Base-by-base conservation (phyloP, 2,797 vertebrate species). In the Argyrosomus regius region DNA sequence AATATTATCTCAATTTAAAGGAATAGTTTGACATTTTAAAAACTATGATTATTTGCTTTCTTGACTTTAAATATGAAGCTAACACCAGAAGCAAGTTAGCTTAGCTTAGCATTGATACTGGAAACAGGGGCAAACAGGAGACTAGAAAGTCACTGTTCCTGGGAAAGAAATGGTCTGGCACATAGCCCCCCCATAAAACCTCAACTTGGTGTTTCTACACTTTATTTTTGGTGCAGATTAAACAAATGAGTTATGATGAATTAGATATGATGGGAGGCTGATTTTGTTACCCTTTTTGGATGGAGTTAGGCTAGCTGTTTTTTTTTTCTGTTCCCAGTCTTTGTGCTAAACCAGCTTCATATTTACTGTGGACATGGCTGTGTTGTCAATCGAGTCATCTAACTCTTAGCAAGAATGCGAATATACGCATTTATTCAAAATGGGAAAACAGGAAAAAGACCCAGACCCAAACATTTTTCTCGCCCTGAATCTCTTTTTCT, bases 261-360 rank as follows among this genome's bases (percentile, higher is more conserved):
- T 45, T 69, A 5, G 24, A 48, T 43, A 6, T 52, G n/a, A 3
- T 49, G 0, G 16, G 22, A 9, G 28, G n/a, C 5, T 2, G 7
- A 50, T 79, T 62, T 45, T 68, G 5, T 26, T 17, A 3, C 4
- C 0, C 45, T 69, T 62, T 62, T 69, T 62, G 22, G 43, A 24
- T 5, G 3, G 16, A 64, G 11, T 35, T 16, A 62, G 18, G 18
- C 24, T 35, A 53, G 49, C 49, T 24, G 13, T 50, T 52, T 35
- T 35, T 35, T n/a, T 8, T 20, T 12, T 5, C 6, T 18, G 9
- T 24, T 62, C 5, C 7, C 35, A 13, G 39, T 46, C 18, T 65
- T 53, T 50, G 26, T 76, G 59, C 53, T 58, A 68, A 71, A n/a
- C 28, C 7, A 41, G 22, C 41, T 72, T 76, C 14, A 50, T 60